These are phyloP conservation scores for Leptodirus hochenwartii DNA, from an alignment of 2,888 invertebrate genomes.

Conservation along the genomic window DNA sequence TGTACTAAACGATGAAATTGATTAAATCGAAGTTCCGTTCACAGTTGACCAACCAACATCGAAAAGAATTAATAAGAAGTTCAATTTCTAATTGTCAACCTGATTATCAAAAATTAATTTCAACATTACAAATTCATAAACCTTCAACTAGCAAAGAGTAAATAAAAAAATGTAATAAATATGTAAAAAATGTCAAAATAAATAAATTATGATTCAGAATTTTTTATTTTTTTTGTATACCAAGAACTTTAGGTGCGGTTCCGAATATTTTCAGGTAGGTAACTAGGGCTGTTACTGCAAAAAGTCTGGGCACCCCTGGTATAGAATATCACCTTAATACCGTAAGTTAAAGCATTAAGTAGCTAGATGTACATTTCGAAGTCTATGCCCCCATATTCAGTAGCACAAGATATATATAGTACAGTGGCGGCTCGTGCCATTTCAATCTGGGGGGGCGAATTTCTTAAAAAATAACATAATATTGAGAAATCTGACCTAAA, in stretches of 20 bases:
- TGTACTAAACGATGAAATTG: neutral
- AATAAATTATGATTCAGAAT: too few relatives aligned
- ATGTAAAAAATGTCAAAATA: too few relatives aligned
- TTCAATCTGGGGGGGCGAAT: too few relatives aligned
- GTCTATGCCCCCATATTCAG: too few relatives aligned
- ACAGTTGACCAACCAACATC: conserved; percentile 2
- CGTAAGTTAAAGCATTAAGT: too few relatives aligned
- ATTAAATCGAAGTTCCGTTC: neutral
- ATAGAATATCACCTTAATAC: too few relatives aligned
- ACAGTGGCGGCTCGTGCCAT: too few relatives aligned
- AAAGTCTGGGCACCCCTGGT: conserved; percentile 1
- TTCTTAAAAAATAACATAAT: too few relatives aligned
- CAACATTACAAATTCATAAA: neutral
- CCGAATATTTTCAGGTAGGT: conserved; percentile 1
- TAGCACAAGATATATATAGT: too few relatives aligned
- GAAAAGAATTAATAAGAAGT: conserved; percentile 2
- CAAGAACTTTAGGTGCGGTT: conserved; percentile 1
- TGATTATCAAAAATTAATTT: neutral
- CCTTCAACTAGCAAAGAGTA: neutral
- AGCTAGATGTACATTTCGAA: too few relatives aligned
- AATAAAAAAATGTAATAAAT: neutral
- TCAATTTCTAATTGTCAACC: neutral
- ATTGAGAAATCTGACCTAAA: too few relatives aligned
- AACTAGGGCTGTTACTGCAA: conserved; percentile 1
- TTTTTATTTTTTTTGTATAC: neutral